Evolutionary conservation across 1,140 invertebrate species (phyloP), one percentile per base, ranked within the genome.

Genomic region (Nixonia krombeini): DNA sequence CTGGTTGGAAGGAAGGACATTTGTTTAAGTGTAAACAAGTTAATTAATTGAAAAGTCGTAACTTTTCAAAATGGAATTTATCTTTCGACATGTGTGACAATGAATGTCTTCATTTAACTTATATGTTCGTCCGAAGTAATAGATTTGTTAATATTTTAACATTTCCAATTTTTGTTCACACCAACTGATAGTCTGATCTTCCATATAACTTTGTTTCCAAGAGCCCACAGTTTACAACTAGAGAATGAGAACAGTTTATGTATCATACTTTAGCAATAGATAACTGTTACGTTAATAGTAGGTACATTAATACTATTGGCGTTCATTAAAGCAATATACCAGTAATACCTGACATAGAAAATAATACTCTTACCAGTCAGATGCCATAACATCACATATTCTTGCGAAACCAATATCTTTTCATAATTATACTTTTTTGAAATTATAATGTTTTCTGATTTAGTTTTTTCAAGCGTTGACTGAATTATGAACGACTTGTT

Each of bases 121-220:
- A n/a, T n/a, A n/a, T n/a, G n/a, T n/a, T n/a, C n/a, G n/a, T n/a
- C n/a, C n/a, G n/a, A n/a, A n/a, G n/a, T n/a, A n/a, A n/a, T n/a
- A n/a, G n/a, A n/a, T n/a, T n/a, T n/a, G n/a, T n/a, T n/a, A n/a
- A n/a, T n/a, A n/a, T n/a, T n/a, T n/a, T n/a, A n/a, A n/a, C n/a
- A n/a, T n/a, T n/a, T n/a, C n/a, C n/a, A n/a, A n/a, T n/a, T n/a
- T n/a, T n/a, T n/a, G n/a, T n/a, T n/a, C n/a, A n/a, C n/a, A n/a
- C 74, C 51, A 74, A 80, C 72, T 76, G 67, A 80, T 76, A 57
- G 64, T 81, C 66, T 75, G 79, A 75, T 83, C 79, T 82, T 82
- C 80, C 80, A 76, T 68, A 74, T 74, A 80, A 72, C 67, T 78
- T 75, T 79, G 80, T 80, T 37, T 37, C 12, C 12, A n/a, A 31